Evolutionary conservation across 1,140 invertebrate species (phyloP).

Genomic region (Sipha flava): DNA sequence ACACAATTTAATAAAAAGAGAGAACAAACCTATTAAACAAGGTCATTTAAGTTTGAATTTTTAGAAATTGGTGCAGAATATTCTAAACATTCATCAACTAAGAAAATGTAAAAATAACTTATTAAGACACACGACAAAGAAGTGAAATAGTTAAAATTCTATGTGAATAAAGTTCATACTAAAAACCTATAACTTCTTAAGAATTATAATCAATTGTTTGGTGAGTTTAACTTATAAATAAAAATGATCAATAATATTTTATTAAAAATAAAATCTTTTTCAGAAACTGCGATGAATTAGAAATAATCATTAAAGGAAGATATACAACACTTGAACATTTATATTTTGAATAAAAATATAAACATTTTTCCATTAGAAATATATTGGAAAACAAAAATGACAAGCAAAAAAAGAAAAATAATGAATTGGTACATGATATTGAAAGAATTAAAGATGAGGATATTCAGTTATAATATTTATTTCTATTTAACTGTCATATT

Average conservation of each 20-base stretch:
- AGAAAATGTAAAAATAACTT: constrained; percentile 5
- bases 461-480: too few species aligned
- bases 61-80: neutral
- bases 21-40: neutral
- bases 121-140: constrained; percentile 16
- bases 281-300: neutral
- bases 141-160: neutral
- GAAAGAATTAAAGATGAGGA: constrained; percentile 8
- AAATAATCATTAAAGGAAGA: constrained; percentile 26
- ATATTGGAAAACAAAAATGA: constrained; percentile 15
- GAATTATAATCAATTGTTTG: neutral
- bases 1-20: neutral
- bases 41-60: neutral
- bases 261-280: neutral
- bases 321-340: constrained; percentile 13
- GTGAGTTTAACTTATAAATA: neutral
- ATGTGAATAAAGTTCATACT: neutral
- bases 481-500: too few species aligned
- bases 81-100: neutral
- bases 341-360: constrained; percentile 14
- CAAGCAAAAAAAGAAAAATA: constrained; percentile 6
- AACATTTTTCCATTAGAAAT: constrained; percentile 20
- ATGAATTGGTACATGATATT: neutral
- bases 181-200: neutral
- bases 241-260: neutral